Conservation (phyloP, 2,797 vertebrate genomes). For the Poeciliopsis gracilis region DNA sequence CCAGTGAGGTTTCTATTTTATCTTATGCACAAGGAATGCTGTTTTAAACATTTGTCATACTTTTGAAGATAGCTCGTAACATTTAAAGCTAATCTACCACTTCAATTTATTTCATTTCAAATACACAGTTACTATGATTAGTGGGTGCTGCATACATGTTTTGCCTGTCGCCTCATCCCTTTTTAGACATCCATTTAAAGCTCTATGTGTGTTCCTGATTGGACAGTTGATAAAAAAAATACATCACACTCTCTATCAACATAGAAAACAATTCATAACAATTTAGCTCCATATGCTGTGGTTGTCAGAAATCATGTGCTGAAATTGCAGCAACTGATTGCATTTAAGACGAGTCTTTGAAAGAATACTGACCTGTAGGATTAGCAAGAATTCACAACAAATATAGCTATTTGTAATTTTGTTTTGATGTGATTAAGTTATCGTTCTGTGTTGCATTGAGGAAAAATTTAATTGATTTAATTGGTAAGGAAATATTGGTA, state of each 20-base stretch:
- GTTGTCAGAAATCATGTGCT: background rate
- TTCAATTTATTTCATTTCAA: background rate
- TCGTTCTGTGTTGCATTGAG: background rate
- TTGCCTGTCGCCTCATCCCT: background rate
- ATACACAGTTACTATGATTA: background rate
- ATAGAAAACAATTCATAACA: background rate
- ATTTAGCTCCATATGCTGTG: background rate
- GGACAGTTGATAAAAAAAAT: slow-evolving; percentile 10
- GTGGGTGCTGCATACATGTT: background rate
- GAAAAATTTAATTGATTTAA: background rate
- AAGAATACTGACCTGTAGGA: background rate
- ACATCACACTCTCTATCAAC: slow-evolving; percentile 5
- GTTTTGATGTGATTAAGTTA: background rate
- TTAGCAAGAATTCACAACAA: background rate
- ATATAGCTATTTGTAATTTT: background rate
- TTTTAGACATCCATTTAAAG: background rate
- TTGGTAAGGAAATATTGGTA: background rate
- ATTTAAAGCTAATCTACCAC: background rate
- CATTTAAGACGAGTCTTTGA: background rate
- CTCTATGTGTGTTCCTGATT: background rate
- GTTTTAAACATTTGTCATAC: background rate
- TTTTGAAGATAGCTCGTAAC: background rate
- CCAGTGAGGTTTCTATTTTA: background rate
- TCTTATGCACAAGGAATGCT: background rate
- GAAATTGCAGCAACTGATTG: background rate